Conservation (phyloP, 2,113 vertebrate genomes). For the Maccullochella peelii region DNA sequence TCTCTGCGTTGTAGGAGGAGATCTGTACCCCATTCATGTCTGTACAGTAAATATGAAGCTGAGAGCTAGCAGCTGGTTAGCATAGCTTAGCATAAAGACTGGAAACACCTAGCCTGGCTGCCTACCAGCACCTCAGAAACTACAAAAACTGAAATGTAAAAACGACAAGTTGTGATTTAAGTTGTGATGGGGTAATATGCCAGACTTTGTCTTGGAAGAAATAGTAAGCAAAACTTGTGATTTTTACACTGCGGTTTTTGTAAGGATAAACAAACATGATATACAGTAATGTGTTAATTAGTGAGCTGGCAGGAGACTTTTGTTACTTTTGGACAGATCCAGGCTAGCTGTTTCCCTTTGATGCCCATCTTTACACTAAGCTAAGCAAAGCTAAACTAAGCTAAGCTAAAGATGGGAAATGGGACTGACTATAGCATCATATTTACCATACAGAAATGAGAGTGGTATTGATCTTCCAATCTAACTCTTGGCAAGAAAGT, state of each 20-base stretch:
- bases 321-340: background rate
- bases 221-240: background rate
- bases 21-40: background rate
- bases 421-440: background rate
- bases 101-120: background rate
- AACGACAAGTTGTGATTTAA: background rate
- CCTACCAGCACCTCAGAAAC: background rate
- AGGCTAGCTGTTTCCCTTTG: background rate
- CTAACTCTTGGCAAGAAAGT: background rate
- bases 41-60: background rate
- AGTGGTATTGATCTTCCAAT: background rate
- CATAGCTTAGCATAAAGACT: constrained; percentile 3
- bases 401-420: background rate
- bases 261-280: background rate
- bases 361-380: background rate
- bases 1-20: background rate
- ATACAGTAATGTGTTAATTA: background rate
- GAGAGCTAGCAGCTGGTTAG: background rate
- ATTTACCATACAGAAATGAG: background rate
- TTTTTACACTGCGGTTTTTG: background rate
- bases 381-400: background rate
- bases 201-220: background rate
- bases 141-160: background rate
- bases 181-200: too few species aligned
- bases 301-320: background rate